These are phyloP conservation scores for Zygaena filipendulae DNA, from an alignment of 2,888 invertebrate species.

Conservation along the genomic window DNA sequence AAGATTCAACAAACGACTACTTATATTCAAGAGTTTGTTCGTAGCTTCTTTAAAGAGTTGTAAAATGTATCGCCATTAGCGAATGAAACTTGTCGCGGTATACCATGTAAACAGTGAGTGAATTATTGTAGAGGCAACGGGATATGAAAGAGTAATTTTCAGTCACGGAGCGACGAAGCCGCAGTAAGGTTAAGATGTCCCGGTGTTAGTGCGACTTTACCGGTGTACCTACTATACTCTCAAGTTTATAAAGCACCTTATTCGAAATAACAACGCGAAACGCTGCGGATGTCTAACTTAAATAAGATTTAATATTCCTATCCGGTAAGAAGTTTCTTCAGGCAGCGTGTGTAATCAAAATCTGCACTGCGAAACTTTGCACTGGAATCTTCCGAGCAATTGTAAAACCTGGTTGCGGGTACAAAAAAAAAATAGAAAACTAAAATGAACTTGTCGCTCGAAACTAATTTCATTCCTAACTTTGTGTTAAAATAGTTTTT, in stretches of 20 bases:
- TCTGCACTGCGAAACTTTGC: conserved; percentile 57
- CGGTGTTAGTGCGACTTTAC: conserved; percentile 26
- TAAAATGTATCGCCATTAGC: conserved; percentile 26
- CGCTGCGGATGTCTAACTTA: conserved; percentile 62
- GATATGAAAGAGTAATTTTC: conserved; percentile 29
- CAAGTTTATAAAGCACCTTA: conserved; percentile 59
- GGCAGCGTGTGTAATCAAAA: conserved; percentile 68
- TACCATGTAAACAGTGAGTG: conserved; percentile 20
- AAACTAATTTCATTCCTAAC: conserved; percentile 65
- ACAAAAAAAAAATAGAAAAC: too few species aligned
- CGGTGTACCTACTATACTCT: conserved; percentile 28
- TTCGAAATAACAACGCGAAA: conserved; percentile 63
- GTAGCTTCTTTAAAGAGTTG: too few species aligned
- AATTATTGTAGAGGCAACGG: conserved; percentile 23
- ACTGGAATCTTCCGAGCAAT: conserved; percentile 53
- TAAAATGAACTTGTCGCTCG: conserved; percentile 65
- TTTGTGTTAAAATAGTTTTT: conserved; percentile 61
- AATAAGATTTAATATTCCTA: conserved; percentile 69
- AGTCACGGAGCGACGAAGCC: conserved; percentile 25
- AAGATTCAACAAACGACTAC: conserved; percentile 27
- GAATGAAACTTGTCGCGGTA: conserved; percentile 23
- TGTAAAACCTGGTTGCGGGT: conserved; percentile 47
- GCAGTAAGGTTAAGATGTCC: conserved; percentile 41
- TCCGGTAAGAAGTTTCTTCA: conserved; percentile 57
- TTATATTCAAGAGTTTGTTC: too few species aligned